A percentile compares a stretch with the other conserved stretches of the same genome.
phyloP scores from a whole-genome alignment of 2,888 invertebrate genomes.

The Thecophora atra region DNA sequence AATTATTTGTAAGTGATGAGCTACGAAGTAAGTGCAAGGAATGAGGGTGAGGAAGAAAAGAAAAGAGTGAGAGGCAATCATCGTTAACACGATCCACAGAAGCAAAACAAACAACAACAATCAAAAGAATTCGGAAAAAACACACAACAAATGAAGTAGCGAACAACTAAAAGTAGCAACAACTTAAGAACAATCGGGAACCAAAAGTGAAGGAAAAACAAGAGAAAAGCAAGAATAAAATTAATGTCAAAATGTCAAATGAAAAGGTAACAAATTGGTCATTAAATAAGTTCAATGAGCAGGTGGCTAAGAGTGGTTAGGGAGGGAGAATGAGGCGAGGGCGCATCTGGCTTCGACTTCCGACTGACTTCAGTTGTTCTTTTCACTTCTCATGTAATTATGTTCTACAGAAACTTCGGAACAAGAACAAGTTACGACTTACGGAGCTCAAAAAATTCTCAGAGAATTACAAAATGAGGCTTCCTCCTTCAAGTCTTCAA shows the following conservation, averaged over 20 bases:
- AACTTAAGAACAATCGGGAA: not conserved
- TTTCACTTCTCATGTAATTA: not conserved
- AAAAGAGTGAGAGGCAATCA: not conserved
- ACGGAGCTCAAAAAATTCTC: too few relatives aligned
- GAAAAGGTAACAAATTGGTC: constrained; percentile 58
- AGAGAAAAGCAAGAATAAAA: constrained; percentile 36
- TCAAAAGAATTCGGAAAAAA: too few relatives aligned
- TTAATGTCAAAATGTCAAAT: constrained; percentile 59
- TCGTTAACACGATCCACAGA: constrained; percentile 48
- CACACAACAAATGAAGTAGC: too few relatives aligned
- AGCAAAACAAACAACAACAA: constrained; percentile 37
- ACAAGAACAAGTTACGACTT: too few relatives aligned
- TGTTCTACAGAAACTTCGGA: too few relatives aligned
- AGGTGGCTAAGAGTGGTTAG: not conserved
- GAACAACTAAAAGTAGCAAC: too few relatives aligned
- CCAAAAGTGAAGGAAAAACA: constrained; percentile 1
- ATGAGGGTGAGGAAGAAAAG: not conserved
- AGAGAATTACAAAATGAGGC: too few relatives aligned
- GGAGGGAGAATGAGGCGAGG: not conserved
- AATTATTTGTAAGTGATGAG: constrained; percentile 62
- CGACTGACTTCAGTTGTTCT: not conserved
- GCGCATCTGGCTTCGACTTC: not conserved
- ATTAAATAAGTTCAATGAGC: constrained; percentile 21
- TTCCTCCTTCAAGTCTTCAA: too few relatives aligned
- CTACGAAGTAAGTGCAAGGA: constrained; percentile 28